Percentiles rank a stretch among this genome's conserved stretches.
These are phyloP conservation scores for Tympanoctomys barrerae DNA, from an alignment of 2,797 vertebrate genomes.

Conservation along the genomic window DNA sequence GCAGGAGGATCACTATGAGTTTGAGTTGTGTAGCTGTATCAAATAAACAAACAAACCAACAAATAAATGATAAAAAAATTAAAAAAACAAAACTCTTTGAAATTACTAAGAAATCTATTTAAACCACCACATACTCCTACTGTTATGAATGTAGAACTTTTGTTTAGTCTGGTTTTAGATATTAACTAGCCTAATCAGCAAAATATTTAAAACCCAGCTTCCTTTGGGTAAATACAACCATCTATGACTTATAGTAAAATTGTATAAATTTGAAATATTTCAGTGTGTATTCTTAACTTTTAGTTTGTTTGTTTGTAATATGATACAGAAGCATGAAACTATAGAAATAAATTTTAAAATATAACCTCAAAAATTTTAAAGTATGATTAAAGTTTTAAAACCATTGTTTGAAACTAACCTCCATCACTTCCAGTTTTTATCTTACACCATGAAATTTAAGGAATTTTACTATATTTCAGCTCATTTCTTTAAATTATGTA, in stretches of 20 bases:
- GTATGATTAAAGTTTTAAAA: neutral
- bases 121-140: neutral
- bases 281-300: neutral
- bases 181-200: constrained; percentile 15
- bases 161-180: constrained; percentile 26
- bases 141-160: neutral
- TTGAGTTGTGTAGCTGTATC: neutral
- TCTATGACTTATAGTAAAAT: neutral
- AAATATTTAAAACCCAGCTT: constrained; percentile 35
- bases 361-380: neutral
- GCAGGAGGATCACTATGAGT: neutral
- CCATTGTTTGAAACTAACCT: neutral
- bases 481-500: neutral
- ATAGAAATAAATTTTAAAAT: neutral
- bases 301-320: constrained; percentile 33
- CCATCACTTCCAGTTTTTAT: neutral
- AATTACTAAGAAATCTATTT: constrained; percentile 32
- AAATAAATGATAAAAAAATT: neutral
- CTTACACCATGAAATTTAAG: constrained; percentile 16
- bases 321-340: neutral
- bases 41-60: neutral
- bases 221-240: neutral
- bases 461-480: neutral
- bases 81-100: neutral
- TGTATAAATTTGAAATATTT: neutral